Percentiles rank a stretch among this genome's conserved stretches.
These are phyloP conservation scores for Pyrochroa serraticornis DNA, from an alignment of 2,888 invertebrate species.

Conservation along the genomic window DNA sequence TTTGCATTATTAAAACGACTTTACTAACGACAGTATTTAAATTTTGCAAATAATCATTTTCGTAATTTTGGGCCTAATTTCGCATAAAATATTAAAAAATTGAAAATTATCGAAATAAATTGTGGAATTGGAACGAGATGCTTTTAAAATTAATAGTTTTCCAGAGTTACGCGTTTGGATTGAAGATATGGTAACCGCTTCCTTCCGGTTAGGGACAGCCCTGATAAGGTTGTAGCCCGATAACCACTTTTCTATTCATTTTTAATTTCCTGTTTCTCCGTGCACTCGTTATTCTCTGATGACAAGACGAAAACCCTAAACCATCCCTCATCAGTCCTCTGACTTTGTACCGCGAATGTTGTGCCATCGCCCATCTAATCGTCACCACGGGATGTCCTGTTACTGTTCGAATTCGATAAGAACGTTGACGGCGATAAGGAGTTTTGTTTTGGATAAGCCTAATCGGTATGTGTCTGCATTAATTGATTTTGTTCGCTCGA, in stretches of 20 bases:
- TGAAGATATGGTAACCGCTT: conserved; percentile 26
- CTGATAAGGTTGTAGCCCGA: conserved; percentile 13
- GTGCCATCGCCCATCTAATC: not conserved
- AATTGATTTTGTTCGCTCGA: conserved; percentile 26
- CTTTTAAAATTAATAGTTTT: conserved; percentile 1
- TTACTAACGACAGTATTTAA: not conserved
- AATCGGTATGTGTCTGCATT: conserved; percentile 28
- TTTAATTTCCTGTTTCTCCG: conserved; percentile 29
- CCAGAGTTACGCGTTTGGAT: not conserved
- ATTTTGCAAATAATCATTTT: not conserved
- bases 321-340: conserved; percentile 14
- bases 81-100: too few relatives aligned
- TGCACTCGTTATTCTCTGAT: conserved; percentile 6
- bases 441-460: conserved; percentile 17
- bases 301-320: conserved; percentile 12
- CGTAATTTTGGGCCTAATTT: too few relatives aligned
- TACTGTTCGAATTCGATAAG: conserved; percentile 41
- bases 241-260: conserved; percentile 16
- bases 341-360: too few relatives aligned
- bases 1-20: conserved; percentile 1
- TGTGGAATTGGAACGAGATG: not conserved
- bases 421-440: conserved; percentile 22
- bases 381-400: conserved; percentile 46
- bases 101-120: too few relatives aligned
- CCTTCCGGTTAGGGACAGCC: conserved; percentile 26